Base-by-base conservation (phyloP, 1,140 invertebrate genomes). In the Hetaerina americana region DNA sequence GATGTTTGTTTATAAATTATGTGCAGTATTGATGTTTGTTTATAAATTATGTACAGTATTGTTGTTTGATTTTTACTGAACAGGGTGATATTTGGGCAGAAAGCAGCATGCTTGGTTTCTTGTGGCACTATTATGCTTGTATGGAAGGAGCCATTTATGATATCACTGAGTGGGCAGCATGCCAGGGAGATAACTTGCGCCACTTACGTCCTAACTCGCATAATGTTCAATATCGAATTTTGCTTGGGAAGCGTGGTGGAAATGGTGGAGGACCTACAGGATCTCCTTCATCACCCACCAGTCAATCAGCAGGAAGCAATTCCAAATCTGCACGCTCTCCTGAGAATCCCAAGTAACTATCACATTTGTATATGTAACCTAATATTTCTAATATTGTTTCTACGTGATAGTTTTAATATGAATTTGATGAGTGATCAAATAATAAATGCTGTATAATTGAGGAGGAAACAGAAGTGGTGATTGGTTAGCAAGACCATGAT, bases 31-130 rank as follows among this genome's bases (percentile, higher is more conserved):
- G 15, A 57, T 10, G 10, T 57, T 1, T 57, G 40, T 18, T 5
- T 57, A 5, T 57, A 18, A 57, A 69, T 27, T 22, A 1, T 26
- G 6, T 27, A 22, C 26, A 69, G 12, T 40, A 6, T 70, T 29
- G 26, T 49, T 73, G 72, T 69, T 70, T 28, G 5, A 70, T 72
- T 72, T 74, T 76, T 70, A 72, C 67, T 76, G 78, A 78, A 27
- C 79, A 95, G 94, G 94, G 92, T 74, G 95, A 97, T 80, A 94
- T 97, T 75, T 97, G 95, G 95, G 94, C 94, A 66, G 95, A 97
- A 83, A 93, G 91, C 66, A 87, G 87, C 75, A 86, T 92, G 81
- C 87, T 95, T 83, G 94, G 94, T 69, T 88, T 96, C 74, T 84
- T 91, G 66, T 95, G 94, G 90, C 90, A 94, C 82, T 97, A 96